Percentiles rank a stretch among this genome's conserved stretches.
Conservation (phyloP, 2,113 vertebrate genomes). For the Triplophysa dalaica region DNA sequence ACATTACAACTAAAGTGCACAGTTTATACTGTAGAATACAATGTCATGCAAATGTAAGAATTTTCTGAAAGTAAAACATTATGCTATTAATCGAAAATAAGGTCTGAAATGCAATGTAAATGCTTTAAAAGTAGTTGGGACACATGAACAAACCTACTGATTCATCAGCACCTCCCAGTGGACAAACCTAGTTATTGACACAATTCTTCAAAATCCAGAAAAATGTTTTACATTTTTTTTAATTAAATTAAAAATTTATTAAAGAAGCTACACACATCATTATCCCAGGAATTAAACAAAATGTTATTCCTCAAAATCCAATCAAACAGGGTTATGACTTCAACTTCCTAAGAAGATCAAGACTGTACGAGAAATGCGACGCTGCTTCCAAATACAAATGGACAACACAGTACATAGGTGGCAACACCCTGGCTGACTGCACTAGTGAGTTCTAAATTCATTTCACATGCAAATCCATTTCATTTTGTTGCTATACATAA, state of each 20-base stretch:
- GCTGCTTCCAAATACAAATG: conserved; percentile 57
- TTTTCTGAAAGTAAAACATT: too few species aligned
- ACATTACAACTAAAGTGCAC: too few species aligned
- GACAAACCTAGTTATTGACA: conserved; percentile 5
- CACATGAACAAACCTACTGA: not conserved
- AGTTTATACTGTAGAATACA: too few species aligned
- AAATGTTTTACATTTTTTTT: too few species aligned
- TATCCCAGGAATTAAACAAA: not conserved
- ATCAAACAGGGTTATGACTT: conserved; percentile 78
- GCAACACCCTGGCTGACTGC: conserved; percentile 70
- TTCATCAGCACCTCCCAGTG: conserved; percentile 37
- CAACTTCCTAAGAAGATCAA: conserved; percentile 65
- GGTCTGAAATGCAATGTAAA: too few species aligned
- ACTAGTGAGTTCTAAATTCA: conserved; percentile 60
- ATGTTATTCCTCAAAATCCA: not conserved
- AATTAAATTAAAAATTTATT: not conserved
- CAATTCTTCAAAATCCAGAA: not conserved
- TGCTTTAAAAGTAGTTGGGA: not conserved
- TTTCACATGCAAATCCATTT: not conserved
- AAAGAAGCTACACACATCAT: not conserved
- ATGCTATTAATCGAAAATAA: too few species aligned
- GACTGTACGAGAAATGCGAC: conserved; percentile 72
- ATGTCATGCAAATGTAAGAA: too few species aligned
- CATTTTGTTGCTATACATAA: not conserved
- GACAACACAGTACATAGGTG: conserved; percentile 65